Evolutionary conservation across 2,113 vertebrate species (phyloP).

Genomic region (Periophthalmodon schlosseri): DNA sequence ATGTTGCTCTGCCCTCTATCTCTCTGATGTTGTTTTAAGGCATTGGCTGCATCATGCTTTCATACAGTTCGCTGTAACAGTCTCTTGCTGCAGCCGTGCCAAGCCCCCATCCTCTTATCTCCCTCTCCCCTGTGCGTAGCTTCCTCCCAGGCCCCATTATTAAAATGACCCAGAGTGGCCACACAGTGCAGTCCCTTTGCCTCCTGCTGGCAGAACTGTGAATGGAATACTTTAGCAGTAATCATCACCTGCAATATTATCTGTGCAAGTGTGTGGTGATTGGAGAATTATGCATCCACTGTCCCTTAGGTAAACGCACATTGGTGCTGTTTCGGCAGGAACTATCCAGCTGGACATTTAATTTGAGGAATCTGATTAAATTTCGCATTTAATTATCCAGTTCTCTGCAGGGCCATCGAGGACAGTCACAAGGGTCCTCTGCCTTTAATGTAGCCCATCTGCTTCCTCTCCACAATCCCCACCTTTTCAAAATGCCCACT

Average conservation of each 20-base stretch:
- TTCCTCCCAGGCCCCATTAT: slow-evolving; percentile 64
- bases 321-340: slow-evolving; percentile 74
- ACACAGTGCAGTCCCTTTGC: slow-evolving; percentile 64
- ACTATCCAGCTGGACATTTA: slow-evolving; percentile 83
- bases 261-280: slow-evolving; percentile 66
- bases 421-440: slow-evolving; percentile 79
- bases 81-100: slow-evolving; percentile 21
- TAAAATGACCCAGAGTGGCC: slow-evolving; percentile 70
- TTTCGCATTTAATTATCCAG: slow-evolving; percentile 82
- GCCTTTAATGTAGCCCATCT: slow-evolving; percentile 81
- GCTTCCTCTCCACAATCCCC: slow-evolving; percentile 76
- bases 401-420: slow-evolving; percentile 81
- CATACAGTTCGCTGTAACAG: not conserved
- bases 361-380: slow-evolving; percentile 85
- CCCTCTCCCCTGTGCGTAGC: slow-evolving; percentile 27
- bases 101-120: slow-evolving; percentile 28
- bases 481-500: slow-evolving; percentile 69
- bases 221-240: slow-evolving; percentile 78
- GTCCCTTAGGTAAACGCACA: slow-evolving; percentile 72
- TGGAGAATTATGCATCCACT: slow-evolving; percentile 69
- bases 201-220: slow-evolving; percentile 75
- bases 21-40: slow-evolving; percentile 2
- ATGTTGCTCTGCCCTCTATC: not conserved
- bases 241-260: slow-evolving; percentile 77
- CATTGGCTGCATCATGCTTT: not conserved